Conservation (phyloP, 2,113 vertebrate species). For the Tretioscincus oriximinensis region DNA sequence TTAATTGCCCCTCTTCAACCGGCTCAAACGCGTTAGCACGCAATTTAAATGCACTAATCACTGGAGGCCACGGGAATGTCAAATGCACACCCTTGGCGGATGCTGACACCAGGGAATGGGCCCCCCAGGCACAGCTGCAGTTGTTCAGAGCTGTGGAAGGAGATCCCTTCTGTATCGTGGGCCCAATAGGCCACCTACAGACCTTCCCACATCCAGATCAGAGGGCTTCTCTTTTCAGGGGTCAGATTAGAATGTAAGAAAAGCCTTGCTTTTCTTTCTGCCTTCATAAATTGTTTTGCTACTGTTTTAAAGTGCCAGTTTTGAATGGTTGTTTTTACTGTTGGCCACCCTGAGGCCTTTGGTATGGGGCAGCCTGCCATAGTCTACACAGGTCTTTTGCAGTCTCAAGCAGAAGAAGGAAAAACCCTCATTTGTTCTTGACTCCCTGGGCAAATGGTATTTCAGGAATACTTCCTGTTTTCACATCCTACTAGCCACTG, state of each 20-base stretch:
- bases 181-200: not conserved
- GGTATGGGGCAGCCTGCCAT: no score
- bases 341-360: no score
- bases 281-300: no score
- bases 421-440: no score
- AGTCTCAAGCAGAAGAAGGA: no score
- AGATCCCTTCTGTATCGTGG: not conserved
- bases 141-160: not conserved
- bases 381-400: no score
- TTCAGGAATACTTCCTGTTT: no score
- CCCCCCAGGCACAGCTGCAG: not conserved
- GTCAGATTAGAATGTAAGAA: not conserved
- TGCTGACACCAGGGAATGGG: not conserved
- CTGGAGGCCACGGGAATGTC: slow-evolving; percentile 34
- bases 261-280: no score
- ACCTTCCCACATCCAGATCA: not conserved
- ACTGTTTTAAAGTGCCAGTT: no score
- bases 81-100: slow-evolving; percentile 12
- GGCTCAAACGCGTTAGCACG: slow-evolving; percentile 24
- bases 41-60: slow-evolving; percentile 32
- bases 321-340: no score
- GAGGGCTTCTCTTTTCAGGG: not conserved
- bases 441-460: no score
- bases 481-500: no score
- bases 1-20: slow-evolving; percentile 35